phyloP scores from a whole-genome alignment of 2,113 vertebrate genomes.

The Etia nguti region DNA sequence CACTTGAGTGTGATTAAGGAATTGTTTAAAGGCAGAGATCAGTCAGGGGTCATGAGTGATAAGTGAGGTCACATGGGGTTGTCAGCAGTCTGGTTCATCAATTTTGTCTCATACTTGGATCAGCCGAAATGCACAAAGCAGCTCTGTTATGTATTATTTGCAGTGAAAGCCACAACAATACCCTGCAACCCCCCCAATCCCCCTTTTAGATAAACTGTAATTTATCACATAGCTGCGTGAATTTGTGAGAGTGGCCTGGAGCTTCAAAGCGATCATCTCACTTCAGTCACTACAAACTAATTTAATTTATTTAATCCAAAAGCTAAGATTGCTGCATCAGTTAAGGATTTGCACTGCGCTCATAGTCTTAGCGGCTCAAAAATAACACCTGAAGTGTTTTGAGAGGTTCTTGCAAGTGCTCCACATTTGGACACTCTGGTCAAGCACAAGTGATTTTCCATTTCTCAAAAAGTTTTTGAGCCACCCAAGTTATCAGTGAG shows the following conservation, averaged over 20 bases:
- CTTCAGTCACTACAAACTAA: neutral
- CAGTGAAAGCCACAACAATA: conserved; percentile 40
- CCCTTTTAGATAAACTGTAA: conserved; percentile 9
- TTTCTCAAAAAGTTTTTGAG: neutral
- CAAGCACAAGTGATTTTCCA: neutral
- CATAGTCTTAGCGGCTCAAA: neutral
- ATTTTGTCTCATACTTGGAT: conserved; percentile 44
- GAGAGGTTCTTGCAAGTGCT: neutral
- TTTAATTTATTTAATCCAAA: conserved; percentile 25
- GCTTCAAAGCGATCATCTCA: conserved; percentile 3
- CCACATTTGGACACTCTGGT: neutral
- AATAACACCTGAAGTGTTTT: neutral
- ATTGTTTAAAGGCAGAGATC: conserved; percentile 49
- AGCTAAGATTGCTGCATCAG: neutral
- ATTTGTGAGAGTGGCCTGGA: neutral
- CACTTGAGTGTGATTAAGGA: conserved; percentile 59
- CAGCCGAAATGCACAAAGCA: conserved; percentile 31
- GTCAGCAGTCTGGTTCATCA: conserved; percentile 50
- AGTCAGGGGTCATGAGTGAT: conserved; percentile 56
- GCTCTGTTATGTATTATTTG: conserved; percentile 37
- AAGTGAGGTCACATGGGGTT: conserved; percentile 56
- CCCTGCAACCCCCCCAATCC: neutral
- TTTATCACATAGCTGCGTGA: conserved; percentile 45
- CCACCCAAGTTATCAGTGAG: neutral
- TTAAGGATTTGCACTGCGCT: neutral